A percentile compares a stretch with the other conserved stretches of the same genome.
phyloP scores from a whole-genome alignment of 2,797 vertebrate species.

The Meriones psammophilus region DNA sequence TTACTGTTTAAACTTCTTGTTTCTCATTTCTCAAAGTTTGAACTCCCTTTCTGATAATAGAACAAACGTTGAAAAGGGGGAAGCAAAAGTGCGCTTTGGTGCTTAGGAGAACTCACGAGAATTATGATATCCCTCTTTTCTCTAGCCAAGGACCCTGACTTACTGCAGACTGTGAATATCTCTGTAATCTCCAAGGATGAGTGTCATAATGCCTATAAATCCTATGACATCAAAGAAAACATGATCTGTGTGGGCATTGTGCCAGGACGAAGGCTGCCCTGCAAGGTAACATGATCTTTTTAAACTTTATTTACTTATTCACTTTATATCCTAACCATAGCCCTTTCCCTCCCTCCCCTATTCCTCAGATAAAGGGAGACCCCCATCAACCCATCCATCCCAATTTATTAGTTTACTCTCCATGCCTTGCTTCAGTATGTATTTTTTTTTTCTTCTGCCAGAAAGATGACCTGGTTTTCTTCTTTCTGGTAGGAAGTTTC shows the following conservation, averaged over 20 bases:
- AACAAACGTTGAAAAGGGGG: neutral
- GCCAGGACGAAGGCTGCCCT: constrained; percentile 76
- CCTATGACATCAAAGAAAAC: neutral
- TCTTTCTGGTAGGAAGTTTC: constrained; percentile 70
- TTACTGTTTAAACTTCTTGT: neutral
- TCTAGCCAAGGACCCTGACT: constrained; percentile 68
- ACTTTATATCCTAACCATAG: too few relatives aligned
- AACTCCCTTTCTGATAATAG: neutral
- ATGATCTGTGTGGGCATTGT: constrained; percentile 79
- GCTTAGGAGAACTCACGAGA: neutral
- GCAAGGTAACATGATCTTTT: constrained; percentile 59
- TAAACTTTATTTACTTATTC: too few relatives aligned
- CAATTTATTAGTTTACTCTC: neutral
- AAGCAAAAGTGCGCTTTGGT: neutral
- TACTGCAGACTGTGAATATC: constrained; percentile 70
- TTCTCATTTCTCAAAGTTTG: neutral
- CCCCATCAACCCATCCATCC: too few relatives aligned
- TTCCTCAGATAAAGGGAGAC: too few relatives aligned
- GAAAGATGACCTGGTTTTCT: neutral
- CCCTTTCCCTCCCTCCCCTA: too few relatives aligned
- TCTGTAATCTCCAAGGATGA: constrained; percentile 9
- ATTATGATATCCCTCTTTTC: neutral
- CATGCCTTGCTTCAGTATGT: neutral
- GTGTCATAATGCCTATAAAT: constrained; percentile 9
- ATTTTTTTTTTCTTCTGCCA: neutral